Evolutionary conservation across 2,888 invertebrate genomes (phyloP), one percentile per base, ranked within the genome.

Genomic region (Tigriopus californicus): DNA sequence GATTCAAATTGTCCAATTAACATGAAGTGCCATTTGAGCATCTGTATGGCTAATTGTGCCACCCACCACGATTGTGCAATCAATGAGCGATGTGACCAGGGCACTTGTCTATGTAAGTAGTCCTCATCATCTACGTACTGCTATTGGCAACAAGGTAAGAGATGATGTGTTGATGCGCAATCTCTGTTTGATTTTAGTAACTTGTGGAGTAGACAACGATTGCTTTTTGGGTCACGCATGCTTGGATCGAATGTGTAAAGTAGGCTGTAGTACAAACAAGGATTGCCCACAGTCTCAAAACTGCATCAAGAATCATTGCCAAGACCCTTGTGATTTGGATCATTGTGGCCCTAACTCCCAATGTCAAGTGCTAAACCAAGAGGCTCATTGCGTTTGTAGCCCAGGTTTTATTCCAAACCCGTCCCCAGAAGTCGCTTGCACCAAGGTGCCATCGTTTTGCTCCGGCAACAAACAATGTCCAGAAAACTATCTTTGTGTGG

Each of bases 171-270:
- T n/a, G n/a, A n/a, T n/a, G n/a, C n/a, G n/a, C n/a, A n/a, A n/a
- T n/a, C n/a, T n/a, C n/a, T n/a, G n/a, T n/a, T n/a, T 44, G 51
- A 57, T 66, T 74, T 67, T 70, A 79, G 80, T 90, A 61, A 90
- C 89, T 2, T 91, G 91, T 68, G 80, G 88, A 53, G 81, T 88
- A 1, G 89, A 90, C 69, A 87, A 89, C 67, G 90, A 91, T 67
- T 91, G 90, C 67, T 89, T 90, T 79, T 75, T 89, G 61, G 89
- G 89, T 1, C 88, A 90, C 67, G 86, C 90, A 64, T 91, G 91
- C 67, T 72, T 88, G 60, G 80, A 81, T 67, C 87, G 86, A 67
- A 83, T 61, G 41, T 47, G 40, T 46, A 13, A n/a, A 24, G 61
- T 61, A 22, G 61, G 60, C n/a, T 63, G 63, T 58, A 56, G 46